Evolutionary conservation across 2,797 vertebrate genomes (phyloP).

Genomic region (Hoplostethus atlanticus): DNA sequence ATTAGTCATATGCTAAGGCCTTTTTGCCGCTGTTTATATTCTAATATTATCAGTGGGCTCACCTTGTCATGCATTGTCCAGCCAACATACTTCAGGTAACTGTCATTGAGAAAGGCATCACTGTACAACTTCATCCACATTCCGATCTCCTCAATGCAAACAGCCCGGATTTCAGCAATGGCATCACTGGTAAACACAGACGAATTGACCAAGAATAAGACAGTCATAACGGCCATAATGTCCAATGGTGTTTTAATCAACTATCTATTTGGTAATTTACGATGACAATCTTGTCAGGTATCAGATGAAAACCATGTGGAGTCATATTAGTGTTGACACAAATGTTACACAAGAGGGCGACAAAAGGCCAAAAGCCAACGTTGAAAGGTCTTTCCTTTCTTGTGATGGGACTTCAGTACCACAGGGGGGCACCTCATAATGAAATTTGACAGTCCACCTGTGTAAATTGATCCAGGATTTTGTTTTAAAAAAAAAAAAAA

Average conservation of each 20-base stretch:
- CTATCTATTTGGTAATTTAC: too few species aligned
- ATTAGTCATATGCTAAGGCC: too few species aligned
- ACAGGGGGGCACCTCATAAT: neutral
- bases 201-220: neutral
- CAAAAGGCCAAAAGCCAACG: constrained; percentile 17
- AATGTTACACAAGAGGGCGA: constrained; percentile 63
- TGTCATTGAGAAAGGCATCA: constrained; percentile 96
- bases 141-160: constrained; percentile 96
- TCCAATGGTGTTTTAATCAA: neutral
- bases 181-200: constrained; percentile 86
- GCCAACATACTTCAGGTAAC: constrained; percentile 96
- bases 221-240: neutral
- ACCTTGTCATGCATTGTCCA: constrained; percentile 99
- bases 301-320: neutral
- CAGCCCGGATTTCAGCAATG: constrained; percentile 95
- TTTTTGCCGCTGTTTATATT: constrained; percentile 88
- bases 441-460: constrained; percentile 26
- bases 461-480: neutral
- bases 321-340: constrained; percentile 10
- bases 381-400: neutral
- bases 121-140: constrained; percentile 98
- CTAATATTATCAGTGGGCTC: constrained; percentile 78
- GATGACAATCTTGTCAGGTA: neutral
- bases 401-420: neutral
- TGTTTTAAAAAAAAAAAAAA: neutral